Evolutionary conservation across 2,797 vertebrate species (phyloP), one percentile per base, ranked within the genome.

Genomic region (Pampus argenteus): DNA sequence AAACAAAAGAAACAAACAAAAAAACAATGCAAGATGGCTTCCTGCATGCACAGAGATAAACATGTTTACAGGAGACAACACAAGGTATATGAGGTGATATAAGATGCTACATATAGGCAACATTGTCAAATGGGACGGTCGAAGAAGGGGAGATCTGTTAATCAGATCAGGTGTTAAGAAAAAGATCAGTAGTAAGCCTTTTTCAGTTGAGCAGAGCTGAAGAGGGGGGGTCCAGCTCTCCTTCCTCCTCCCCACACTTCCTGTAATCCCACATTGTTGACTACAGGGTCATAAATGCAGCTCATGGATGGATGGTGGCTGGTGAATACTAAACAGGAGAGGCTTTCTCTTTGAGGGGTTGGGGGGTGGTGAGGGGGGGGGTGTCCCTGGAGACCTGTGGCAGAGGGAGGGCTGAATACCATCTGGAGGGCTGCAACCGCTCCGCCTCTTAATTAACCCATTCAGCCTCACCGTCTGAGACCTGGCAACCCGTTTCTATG

Each of bases 401-500:
- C 3, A n/a, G 66, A 81, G 76, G 77, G 75, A 74, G 66, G 63
- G 31, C 49, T 74, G 64, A 71, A 86, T 51, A 77, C 90, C 88
- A 88, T 89, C 87, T 89, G 88, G 74, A 72, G 52, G 45, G 54
- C 68, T 75, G 74, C 55, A 55, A 60, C 58, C 0, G 71, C 89
- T 31, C 87, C 87, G 20, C 88, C 84, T 86, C 66, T 60, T 68
- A n/a, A 85, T 87, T 84, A 91, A 88, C 89, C 84, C 86, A 63
- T 91, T 89, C 86, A 79, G 66, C 28, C 42, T 72, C 66, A 17
- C 68, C 4, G 26, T 45, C 69, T 77, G 78, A 86, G 80, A 76
- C 83, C 79, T 88, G 84, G 84, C 82, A 85, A 86, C 86, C 79
- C 29, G 65, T 92, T 59, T 51, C 91, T 52, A 92, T 91, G 81